Evolutionary conservation across 1,140 invertebrate genomes (phyloP), one percentile per base, ranked within the genome.

Genomic region (Leptoteleia sp.): DNA sequence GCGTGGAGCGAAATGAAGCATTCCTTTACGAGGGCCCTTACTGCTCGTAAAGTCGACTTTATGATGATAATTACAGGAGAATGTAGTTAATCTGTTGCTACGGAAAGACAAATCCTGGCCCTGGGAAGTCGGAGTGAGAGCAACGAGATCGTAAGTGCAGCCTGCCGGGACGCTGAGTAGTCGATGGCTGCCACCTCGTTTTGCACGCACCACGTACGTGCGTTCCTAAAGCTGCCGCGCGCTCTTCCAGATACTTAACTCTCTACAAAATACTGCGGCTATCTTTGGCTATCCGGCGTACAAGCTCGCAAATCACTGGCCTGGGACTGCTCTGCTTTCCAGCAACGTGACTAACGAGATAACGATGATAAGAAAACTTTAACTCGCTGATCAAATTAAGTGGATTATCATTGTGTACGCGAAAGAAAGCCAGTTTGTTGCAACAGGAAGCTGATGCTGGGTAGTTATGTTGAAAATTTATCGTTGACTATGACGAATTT

Each of bases 41-140:
- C 89, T 88, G 90, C 89, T 91, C 90, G 90, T 91, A 91, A 91
- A 91, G 87, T 90, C 90, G 90, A 91, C 90, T 91, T 91, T 91
- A 91, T 90, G 90, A 91, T 91, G 90, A 91, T 91, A 91, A 91
- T 91, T 91, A 91, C 88, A 89, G 87, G 81, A 85, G 86, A 88
- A 83, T 82, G 87, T 84, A 89, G 87, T 90, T 89, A 90, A 90
- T 90, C 87, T 87, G 87, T 84, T 83, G 82, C 79, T 67, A 75
- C 59, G 55, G 43, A 81, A 78, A 77, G 68, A 76, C 64, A 72
- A 54, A 68, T 72, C 77, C 43, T 59, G 48, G 52, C 54, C 13
- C 37, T 67, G 71, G 57, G 62, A n/a, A 57, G 48, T 45, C 7
- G 19, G 13, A 68, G 45, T 19, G 70, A 73, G 55, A 70, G 43